phyloP scores from a whole-genome alignment of 2,888 invertebrate species.

The Polietes domitor region DNA sequence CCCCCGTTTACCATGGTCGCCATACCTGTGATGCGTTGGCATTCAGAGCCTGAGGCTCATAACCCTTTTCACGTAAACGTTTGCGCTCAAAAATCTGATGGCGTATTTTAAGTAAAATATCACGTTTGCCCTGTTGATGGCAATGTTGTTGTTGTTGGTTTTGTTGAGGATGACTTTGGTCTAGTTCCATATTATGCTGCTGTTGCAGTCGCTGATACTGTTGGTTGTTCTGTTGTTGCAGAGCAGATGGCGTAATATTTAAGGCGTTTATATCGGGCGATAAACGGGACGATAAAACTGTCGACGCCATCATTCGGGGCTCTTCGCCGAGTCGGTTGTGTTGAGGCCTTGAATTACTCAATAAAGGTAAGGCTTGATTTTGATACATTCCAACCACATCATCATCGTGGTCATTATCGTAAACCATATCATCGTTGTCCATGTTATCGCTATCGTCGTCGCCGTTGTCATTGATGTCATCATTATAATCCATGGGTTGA shows the following conservation, averaged over 20 bases:
- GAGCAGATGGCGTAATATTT: slow-evolving; percentile 52
- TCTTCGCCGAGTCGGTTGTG: not conserved
- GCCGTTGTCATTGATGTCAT: slow-evolving; percentile 25
- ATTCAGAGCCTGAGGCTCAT: slow-evolving; percentile 69
- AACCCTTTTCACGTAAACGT: slow-evolving; percentile 75
- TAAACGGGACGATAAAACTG: slow-evolving; percentile 56
- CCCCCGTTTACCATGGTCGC: slow-evolving; percentile 76
- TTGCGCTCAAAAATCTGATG: slow-evolving; percentile 78
- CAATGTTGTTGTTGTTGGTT: slow-evolving; percentile 23
- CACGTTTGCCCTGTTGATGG: slow-evolving; percentile 70
- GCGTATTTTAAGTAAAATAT: slow-evolving; percentile 78
- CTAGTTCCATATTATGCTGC: not conserved
- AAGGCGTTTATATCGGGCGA: slow-evolving; percentile 62
- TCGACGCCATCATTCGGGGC: not conserved
- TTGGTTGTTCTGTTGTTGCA: not conserved
- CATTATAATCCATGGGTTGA: slow-evolving; percentile 42
- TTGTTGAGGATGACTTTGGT: slow-evolving; percentile 49
- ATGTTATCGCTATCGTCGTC: not conserved
- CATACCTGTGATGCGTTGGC: slow-evolving; percentile 70
- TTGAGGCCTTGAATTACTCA: slow-evolving; percentile 36
- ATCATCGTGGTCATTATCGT: slow-evolving; percentile 5
- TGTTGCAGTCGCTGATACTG: slow-evolving; percentile 3
- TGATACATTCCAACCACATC: slow-evolving; percentile 16
- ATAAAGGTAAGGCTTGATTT: slow-evolving; percentile 51
- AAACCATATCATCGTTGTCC: not conserved